Evolutionary conservation across 2,888 invertebrate genomes (phyloP).

Genomic region (Tigriopus californicus): DNA sequence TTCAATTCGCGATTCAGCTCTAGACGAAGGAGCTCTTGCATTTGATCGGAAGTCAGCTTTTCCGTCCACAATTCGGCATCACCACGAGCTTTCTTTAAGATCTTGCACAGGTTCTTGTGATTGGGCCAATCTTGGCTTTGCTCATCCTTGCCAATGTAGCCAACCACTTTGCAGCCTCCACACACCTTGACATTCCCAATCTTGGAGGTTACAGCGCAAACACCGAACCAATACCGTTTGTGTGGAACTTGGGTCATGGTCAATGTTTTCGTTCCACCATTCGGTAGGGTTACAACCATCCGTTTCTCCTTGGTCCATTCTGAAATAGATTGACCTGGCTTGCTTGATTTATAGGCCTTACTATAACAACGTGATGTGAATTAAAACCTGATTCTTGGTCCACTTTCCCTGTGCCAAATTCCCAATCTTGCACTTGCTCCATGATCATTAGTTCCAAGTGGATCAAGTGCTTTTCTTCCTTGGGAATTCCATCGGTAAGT

Average conservation of each 20-base stretch:
- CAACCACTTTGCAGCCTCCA: slow-evolving; percentile 14
- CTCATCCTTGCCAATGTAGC: slow-evolving; percentile 14
- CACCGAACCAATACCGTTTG: slow-evolving; percentile 12
- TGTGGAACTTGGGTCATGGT: slow-evolving; percentile 4
- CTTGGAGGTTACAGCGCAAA: slow-evolving; percentile 9
- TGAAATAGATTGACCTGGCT: neutral
- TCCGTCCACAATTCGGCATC: neutral
- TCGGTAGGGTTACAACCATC: neutral
- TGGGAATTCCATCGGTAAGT: neutral
- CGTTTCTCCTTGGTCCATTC: neutral
- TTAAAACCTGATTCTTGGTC: slow-evolving; percentile 11
- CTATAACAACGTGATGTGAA: neutral
- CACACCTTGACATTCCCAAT: slow-evolving; percentile 13
- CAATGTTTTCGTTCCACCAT: slow-evolving; percentile 7
- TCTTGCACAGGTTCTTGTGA: slow-evolving; percentile 10
- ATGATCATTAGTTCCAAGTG: slow-evolving; percentile 14
- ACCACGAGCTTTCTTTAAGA: neutral
- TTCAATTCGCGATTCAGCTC: neutral
- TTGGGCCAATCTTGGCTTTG: slow-evolving; percentile 14
- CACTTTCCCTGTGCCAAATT: slow-evolving; percentile 4
- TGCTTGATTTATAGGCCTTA: neutral
- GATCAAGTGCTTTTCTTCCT: slow-evolving; percentile 10
- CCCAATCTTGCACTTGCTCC: slow-evolving; percentile 15
- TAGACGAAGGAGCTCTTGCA: neutral
- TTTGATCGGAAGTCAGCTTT: neutral